Conservation (phyloP, 2,113 vertebrate species). For the Bos javanicus region DNA sequence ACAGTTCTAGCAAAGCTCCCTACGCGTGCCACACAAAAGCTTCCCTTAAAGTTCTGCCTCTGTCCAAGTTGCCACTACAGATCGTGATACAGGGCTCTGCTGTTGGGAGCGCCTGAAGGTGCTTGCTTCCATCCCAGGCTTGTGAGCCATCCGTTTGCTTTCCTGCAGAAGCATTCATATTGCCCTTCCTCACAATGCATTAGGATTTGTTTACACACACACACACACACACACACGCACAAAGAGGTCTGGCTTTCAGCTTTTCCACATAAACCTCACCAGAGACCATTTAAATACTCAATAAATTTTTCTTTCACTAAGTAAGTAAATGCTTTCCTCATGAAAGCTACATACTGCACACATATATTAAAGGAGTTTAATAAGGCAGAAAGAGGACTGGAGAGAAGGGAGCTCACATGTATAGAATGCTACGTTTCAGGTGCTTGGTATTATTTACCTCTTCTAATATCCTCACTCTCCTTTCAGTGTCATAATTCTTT, state of each 20-base stretch:
- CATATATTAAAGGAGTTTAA: neutral
- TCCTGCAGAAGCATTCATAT: neutral
- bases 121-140: neutral
- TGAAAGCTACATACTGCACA: neutral
- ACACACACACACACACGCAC: neutral
- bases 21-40: neutral
- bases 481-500: neutral
- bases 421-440: neutral
- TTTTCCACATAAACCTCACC: neutral
- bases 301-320: neutral
- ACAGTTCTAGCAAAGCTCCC: neutral
- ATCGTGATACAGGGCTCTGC: accelerated
- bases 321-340: neutral
- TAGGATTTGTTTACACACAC: neutral
- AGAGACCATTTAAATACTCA: neutral
- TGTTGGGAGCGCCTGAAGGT: neutral
- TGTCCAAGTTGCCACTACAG: neutral
- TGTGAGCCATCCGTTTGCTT: neutral
- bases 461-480: neutral
- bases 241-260: neutral
- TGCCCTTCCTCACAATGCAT: neutral
- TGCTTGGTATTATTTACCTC: neutral
- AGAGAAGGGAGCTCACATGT: neutral
- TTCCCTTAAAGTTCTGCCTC: neutral
- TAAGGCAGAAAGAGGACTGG: neutral